Percentiles rank a stretch among this genome's conserved stretches.
These are phyloP conservation scores for Gadopsis bispinosus DNA, from an alignment of 2,797 vertebrate genomes.

Conservation along the genomic window DNA sequence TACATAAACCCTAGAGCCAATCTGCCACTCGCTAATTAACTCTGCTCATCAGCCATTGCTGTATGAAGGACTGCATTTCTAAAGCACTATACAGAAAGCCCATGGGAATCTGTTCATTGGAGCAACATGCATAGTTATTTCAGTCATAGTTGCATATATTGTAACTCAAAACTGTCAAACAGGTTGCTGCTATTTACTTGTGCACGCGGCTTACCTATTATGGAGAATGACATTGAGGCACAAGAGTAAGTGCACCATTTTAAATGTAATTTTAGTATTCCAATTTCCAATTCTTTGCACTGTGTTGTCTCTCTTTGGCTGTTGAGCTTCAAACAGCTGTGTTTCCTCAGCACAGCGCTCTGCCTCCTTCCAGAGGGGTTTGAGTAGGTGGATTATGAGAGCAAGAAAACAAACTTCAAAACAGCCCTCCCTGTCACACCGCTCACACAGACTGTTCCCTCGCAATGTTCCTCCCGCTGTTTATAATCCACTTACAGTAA, in stretches of 20 bases:
- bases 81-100: constrained; percentile 33
- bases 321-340: constrained; percentile 62
- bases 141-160: not conserved
- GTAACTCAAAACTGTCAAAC: constrained; percentile 16
- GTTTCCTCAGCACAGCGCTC: constrained; percentile 36
- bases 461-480: constrained; percentile 50
- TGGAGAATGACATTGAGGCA: constrained; percentile 36
- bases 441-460: constrained; percentile 45
- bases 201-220: constrained; percentile 2
- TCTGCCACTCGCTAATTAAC: constrained; percentile 71
- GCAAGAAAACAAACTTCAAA: constrained; percentile 77
- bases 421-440: constrained; percentile 55
- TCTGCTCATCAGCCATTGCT: constrained; percentile 63
- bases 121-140: constrained; percentile 7
- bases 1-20: constrained; percentile 75
- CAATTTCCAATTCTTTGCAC: constrained; percentile 27
- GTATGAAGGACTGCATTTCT: constrained; percentile 47
- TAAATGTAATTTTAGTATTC: constrained; percentile 47
- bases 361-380: constrained; percentile 59
- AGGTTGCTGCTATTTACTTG: constrained; percentile 1
- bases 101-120: constrained; percentile 23
- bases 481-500: constrained; percentile 62
- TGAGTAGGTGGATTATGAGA: constrained; percentile 76
- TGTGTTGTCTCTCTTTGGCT: constrained; percentile 41
- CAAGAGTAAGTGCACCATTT: constrained; percentile 36